Evolutionary conservation across 2,113 vertebrate species (phyloP).

Genomic region (Gracilinanus agilis): DNA sequence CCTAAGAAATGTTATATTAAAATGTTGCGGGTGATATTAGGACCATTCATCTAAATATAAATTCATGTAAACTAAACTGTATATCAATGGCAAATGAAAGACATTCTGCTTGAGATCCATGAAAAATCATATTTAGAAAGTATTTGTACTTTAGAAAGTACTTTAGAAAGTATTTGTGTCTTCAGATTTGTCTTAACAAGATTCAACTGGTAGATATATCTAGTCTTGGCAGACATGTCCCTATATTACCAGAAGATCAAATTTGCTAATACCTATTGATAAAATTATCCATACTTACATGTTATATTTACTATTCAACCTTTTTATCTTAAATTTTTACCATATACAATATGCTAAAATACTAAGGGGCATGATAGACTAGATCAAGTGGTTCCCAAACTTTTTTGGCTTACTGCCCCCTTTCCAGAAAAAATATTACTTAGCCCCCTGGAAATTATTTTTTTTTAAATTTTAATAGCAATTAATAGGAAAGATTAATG

Average conservation of each 20-base stretch:
- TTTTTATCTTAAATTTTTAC: neutral
- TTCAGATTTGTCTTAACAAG: neutral
- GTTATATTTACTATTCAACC: neutral
- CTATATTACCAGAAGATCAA: neutral
- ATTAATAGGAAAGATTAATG: too few relatives aligned
- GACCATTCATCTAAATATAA: neutral
- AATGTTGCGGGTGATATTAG: neutral
- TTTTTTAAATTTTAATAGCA: too few relatives aligned
- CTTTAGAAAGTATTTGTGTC: neutral
- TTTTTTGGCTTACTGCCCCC: too few relatives aligned
- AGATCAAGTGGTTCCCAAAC: too few relatives aligned
- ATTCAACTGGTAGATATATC: neutral
- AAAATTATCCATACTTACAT: neutral
- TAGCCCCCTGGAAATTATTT: too few relatives aligned
- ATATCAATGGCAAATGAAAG: neutral
- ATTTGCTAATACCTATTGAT: neutral
- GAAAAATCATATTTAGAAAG: neutral
- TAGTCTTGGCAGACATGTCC: neutral
- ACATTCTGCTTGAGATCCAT: neutral
- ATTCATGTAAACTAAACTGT: neutral
- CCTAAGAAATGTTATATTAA: neutral
- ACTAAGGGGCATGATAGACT: neutral
- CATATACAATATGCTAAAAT: neutral
- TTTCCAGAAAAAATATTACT: too few relatives aligned
- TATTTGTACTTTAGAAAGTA: too few relatives aligned